Evolutionary conservation across 2,113 vertebrate species (phyloP).

Genomic region (Talpa occidentalis): DNA sequence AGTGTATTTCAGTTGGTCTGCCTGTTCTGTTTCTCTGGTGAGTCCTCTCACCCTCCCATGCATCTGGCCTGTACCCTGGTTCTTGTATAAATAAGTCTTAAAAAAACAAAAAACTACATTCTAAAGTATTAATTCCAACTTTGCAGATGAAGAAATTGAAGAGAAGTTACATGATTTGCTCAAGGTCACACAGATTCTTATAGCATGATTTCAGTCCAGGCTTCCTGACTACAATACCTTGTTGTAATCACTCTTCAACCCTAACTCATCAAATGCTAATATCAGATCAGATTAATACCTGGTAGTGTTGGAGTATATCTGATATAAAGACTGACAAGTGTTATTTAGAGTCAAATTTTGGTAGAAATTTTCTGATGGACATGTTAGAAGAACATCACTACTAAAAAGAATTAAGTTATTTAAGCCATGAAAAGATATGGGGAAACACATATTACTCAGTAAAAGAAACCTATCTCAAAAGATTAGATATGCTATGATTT

Average conservation of each 20-base stretch:
- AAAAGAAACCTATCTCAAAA: background rate
- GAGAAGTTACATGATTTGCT: background rate
- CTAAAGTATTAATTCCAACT: background rate
- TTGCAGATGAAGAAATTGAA: background rate
- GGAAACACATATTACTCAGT: background rate
- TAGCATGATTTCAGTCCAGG: background rate
- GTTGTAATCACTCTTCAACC: background rate
- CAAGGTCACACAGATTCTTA: background rate
- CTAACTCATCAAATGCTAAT: background rate
- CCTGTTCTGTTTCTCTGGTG: no score
- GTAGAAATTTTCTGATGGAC: background rate
- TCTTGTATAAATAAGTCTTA: no score
- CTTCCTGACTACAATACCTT: background rate
- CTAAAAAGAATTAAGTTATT: background rate
- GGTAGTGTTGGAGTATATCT: background rate
- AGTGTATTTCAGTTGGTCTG: no score
- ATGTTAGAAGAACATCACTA: background rate
- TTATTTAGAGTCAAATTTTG: background rate
- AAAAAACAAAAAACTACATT: no score
- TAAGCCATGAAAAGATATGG: background rate
- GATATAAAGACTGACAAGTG: background rate
- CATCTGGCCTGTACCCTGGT: no score
- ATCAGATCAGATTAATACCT: background rate
- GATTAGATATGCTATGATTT: accelerated
- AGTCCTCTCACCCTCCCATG: no score